Evolutionary conservation across 2,797 vertebrate genomes (phyloP), one percentile per base, ranked within the genome.

Genomic region (Adrianichthys oophorus): DNA sequence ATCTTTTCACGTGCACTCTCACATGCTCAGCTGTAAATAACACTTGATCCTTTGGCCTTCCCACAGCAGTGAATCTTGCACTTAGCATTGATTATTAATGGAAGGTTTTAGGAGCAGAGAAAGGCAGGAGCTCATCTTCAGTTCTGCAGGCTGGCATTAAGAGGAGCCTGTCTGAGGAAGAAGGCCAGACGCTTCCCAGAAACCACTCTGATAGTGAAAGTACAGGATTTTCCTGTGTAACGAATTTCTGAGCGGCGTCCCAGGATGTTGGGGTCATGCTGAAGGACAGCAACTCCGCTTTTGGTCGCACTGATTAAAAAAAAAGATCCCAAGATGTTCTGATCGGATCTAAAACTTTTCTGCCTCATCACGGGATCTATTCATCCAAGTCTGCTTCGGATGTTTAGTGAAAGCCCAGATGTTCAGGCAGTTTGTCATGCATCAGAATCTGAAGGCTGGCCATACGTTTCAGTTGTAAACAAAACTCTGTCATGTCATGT

Each of bases 71-170:
- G 61, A 63, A 72, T 66, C 66, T 68, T 82, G 81, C 89, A 90
- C 87, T 90, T 88, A 90, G 72, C 83, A 90, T 91, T 53, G 87
- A 90, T 91, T 90, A 86, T 89, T 89, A 88, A 91, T 87, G 84
- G 68, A 73, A 74, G 67, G 71, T 67, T 85, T 80, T 15, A 84
- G 70, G 81, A 66, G 65, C 53, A 62, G 72, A 59, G 52, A 45
- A 50, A 52, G 72, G 64, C 65, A 82, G 80, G 82, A 80, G 76
- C 57, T 60, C 84, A 79, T 81, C 80, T 72, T 17, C 37, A 52
- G 79, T 75, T 56, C 74, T 76, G 72, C 70, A 50, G 26, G 12
- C 56, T 63, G 80, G 67, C 63, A 56, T 86, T 83, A 85, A 68
- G 63, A 85, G 62, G 59, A 72, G 66, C 70, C 56, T 64, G 66